Evolutionary conservation across 2,888 invertebrate species (phyloP), one percentile per base, ranked within the genome.

Genomic region (Dryocosmus kuriphilus): DNA sequence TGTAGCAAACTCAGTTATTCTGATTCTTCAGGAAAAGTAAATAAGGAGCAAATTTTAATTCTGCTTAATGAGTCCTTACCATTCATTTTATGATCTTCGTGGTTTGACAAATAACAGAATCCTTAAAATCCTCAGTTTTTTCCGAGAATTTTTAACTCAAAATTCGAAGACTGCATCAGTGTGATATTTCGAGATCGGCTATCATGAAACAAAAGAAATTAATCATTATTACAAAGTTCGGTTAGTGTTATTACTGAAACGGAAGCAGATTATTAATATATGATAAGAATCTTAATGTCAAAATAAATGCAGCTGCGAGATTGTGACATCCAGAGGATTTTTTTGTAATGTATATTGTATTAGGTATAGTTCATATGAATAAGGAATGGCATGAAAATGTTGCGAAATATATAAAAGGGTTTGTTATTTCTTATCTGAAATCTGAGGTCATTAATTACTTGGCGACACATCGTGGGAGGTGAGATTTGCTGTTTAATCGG

Each of bases 391-490:
- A 27, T n/a, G n/a, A 7, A 27, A 41, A 46, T 41, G 30, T 71
- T 46, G 30, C 30, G 46, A 71, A 71, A 71, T 71, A 19, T 16
- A 24, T 41, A 24, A 67, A 46, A 46, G 67, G 27, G 46, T 67
- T 46, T 71, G n/a, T 27, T 51, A 19, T 30, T 71, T 8, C 46
- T 46, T 71, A 71, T 71, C 71, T 46, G 51, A 71, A 27, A 30
- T 51, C 24, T 71, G 30, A n/a, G 71, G 41, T 65, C 74, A 74
- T 79, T 76, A 76, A 79, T 79, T 79, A 76, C 55, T 38, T 27
- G 51, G 57, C 27, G 67, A 65, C 65, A 32, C 46, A 65, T 67
- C 60, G 65, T 67, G 74, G 76, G 57, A 41, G 57, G 76, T 74
- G 60, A 65, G 74, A 74, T 76, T 79, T 73, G 74, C 61, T 61